A percentile compares a stretch with the other conserved stretches of the same genome.
Conservation (phyloP, 2,888 invertebrate species). For the Aporophyla nigra region DNA sequence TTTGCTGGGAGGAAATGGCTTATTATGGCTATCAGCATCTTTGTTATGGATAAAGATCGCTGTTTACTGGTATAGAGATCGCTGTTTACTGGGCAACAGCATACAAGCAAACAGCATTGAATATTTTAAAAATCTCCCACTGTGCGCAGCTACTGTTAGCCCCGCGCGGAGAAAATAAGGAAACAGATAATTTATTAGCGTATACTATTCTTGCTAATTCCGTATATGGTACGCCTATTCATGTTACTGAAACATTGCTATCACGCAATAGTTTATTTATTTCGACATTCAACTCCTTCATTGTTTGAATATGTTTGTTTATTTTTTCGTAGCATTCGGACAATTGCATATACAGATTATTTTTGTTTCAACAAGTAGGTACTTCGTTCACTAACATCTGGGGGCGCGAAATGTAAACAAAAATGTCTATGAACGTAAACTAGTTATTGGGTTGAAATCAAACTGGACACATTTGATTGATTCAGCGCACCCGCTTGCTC, state of each 20-base stretch:
- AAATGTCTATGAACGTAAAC: conserved; percentile 17
- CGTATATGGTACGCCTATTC: conserved; percentile 11
- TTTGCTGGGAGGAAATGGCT: conserved; percentile 19
- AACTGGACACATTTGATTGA: conserved; percentile 17
- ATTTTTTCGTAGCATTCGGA: conserved; percentile 37
- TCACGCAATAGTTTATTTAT: conserved; percentile 42
- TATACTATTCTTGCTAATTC: conserved; percentile 30
- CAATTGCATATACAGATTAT: conserved; percentile 45
- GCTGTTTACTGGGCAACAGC: conserved; percentile 15
- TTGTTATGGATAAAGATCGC: conserved; percentile 16
- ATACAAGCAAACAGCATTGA: background rate
- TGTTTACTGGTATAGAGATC: conserved; percentile 7
- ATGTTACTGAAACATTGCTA: conserved; percentile 22
- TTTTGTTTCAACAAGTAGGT: conserved; percentile 41
- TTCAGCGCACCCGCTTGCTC: background rate
- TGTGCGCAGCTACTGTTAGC: background rate
- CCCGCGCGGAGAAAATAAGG: conserved; percentile 30
- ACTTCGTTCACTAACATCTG: conserved; percentile 27
- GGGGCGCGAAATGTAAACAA: conserved; percentile 60
- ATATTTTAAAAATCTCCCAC: conserved; percentile 15
- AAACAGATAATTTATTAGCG: conserved; percentile 25
- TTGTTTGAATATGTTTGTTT: conserved; percentile 47
- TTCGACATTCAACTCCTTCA: conserved; percentile 38
- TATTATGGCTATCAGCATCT: conserved; percentile 16
- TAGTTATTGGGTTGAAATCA: conserved; percentile 27